phyloP scores from a whole-genome alignment of 2,113 vertebrate genomes.

The Corvus moneduloides region DNA sequence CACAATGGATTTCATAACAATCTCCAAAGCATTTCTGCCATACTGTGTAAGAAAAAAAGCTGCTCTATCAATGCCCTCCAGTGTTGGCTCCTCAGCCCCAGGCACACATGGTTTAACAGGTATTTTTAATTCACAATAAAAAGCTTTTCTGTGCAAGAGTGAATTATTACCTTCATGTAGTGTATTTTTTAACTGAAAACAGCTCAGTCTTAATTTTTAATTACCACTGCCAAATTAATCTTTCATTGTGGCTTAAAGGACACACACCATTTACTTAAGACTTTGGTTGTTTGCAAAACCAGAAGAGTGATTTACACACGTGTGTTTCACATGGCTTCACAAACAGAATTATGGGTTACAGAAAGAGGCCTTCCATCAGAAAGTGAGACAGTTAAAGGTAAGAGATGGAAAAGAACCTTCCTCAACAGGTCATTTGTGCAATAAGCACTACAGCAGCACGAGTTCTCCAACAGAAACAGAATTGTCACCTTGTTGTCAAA shows the following conservation, averaged over 20 bases:
- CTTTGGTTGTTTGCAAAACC: background rate
- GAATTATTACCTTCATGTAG: background rate
- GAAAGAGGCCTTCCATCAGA: background rate
- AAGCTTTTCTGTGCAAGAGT: background rate
- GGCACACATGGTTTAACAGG: background rate
- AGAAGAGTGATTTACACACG: background rate
- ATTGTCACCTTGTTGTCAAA: constrained; percentile 94
- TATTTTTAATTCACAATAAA: background rate
- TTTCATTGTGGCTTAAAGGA: background rate
- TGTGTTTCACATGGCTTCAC: background rate
- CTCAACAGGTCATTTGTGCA: background rate
- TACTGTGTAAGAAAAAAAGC: constrained; percentile 76
- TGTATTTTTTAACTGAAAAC: background rate
- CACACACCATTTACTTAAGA: background rate
- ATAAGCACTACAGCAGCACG: background rate
- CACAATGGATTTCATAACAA: constrained; percentile 99
- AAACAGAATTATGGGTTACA: background rate
- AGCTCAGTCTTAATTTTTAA: background rate
- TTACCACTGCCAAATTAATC: background rate
- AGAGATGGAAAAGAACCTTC: background rate
- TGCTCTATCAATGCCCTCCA: background rate
- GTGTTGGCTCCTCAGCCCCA: background rate
- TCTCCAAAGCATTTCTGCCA: constrained; percentile 95
- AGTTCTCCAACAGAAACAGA: background rate
- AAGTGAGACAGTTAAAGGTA: background rate